These are phyloP conservation scores for Drosophila mayri DNA, from an alignment of 1,140 invertebrate species.

Conservation along the genomic window DNA sequence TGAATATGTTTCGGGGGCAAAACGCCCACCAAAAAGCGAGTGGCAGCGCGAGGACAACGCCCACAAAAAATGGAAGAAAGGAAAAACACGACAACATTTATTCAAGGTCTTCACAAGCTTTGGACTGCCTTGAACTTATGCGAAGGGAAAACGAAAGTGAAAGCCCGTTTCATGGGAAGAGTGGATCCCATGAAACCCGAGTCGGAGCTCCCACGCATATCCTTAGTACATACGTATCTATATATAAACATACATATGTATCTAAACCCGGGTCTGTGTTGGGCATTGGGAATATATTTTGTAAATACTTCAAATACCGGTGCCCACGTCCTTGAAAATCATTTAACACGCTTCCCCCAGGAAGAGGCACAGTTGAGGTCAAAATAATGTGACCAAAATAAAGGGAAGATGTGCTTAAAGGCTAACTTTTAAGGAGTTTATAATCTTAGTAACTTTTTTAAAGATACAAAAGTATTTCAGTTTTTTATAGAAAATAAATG, in stretches of 20 bases:
- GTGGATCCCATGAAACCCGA: constrained; percentile 31
- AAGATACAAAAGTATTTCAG: background rate
- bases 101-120: constrained; percentile 62
- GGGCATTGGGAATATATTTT: constrained; percentile 38
- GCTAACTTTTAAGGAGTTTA: too few species aligned
- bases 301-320: constrained; percentile 65
- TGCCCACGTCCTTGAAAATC: constrained; percentile 77
- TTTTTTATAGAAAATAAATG: background rate
- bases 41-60: constrained; percentile 44
- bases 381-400: background rate
- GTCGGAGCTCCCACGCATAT: constrained; percentile 37
- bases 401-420: background rate
- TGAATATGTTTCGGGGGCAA: constrained; percentile 5
- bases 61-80: constrained; percentile 37
- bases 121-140: constrained; percentile 71
- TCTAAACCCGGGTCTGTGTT: constrained; percentile 1
- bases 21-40: constrained; percentile 22
- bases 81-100: constrained; percentile 35
- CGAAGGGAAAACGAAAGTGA: constrained; percentile 60
- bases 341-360: constrained; percentile 35
- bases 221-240: background rate
- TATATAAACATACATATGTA: constrained; percentile 6
- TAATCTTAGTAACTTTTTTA: too few species aligned
- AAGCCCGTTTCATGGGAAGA: constrained; percentile 18
- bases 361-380: constrained; percentile 26